Percentiles rank a stretch among this genome's conserved stretches.
Conservation (phyloP, 2,797 vertebrate genomes). For the Chiroxiphia lanceolata region DNA sequence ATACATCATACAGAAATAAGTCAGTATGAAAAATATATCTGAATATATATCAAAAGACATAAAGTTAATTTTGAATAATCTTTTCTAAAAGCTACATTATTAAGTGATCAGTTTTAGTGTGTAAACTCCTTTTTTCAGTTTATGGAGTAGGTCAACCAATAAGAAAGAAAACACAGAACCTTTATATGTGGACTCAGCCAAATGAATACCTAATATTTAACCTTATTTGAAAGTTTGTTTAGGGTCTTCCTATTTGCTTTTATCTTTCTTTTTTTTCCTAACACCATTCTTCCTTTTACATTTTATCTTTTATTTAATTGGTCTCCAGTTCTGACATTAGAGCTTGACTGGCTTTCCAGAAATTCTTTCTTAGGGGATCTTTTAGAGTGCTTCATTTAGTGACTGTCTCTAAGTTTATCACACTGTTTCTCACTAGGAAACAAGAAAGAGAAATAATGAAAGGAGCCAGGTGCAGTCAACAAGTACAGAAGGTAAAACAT, state of each 20-base stretch:
- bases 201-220: background rate
- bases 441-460: background rate
- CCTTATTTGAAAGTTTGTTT: background rate
- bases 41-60: background rate
- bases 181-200: background rate
- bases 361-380: background rate
- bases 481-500: background rate
- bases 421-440: background rate
- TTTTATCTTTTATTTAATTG: background rate
- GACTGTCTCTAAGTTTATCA: background rate
- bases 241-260: background rate
- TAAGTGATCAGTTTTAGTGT: background rate
- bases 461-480: background rate
- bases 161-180: background rate
- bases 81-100: background rate
- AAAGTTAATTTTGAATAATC: background rate
- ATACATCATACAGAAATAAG: background rate
- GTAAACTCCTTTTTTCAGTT: background rate
- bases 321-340: background rate
- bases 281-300: background rate
- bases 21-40: background rate
- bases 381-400: background rate
- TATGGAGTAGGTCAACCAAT: background rate
- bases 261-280: background rate
- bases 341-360: background rate